These are phyloP conservation scores for Ophion obscuratus DNA, from an alignment of 2,888 invertebrate species.

Conservation along the genomic window DNA sequence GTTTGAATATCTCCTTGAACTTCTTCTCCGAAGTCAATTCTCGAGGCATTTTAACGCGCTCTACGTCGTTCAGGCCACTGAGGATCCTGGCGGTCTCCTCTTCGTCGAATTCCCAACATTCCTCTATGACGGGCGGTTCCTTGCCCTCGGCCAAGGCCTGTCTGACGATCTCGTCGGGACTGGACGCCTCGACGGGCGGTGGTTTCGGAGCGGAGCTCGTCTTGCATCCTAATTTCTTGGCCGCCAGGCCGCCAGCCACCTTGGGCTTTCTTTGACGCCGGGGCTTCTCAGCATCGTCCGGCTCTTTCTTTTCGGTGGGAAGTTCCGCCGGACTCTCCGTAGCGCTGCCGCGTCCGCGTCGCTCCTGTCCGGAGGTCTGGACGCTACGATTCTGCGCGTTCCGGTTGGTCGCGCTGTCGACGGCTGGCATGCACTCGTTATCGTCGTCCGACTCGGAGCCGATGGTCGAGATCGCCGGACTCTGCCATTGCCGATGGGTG, in stretches of 20 bases:
- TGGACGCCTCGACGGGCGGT: conserved; percentile 23
- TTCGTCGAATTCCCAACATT: conserved; percentile 85
- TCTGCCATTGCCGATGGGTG: conserved; percentile 57
- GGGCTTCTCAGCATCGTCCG: not conserved
- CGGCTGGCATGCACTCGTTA: conserved; percentile 75
- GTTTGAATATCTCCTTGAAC: conserved; percentile 79
- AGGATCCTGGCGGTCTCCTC: conserved; percentile 73
- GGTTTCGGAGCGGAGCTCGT: conserved; percentile 21
- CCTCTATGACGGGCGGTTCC: conserved; percentile 83
- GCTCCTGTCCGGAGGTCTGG: conserved; percentile 51
- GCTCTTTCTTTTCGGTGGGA: not conserved
- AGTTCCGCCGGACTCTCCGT: not conserved
- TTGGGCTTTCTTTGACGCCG: conserved; percentile 66
- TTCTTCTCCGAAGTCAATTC: conserved; percentile 80
- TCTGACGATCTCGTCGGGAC: conserved; percentile 52
- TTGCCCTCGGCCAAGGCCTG: conserved; percentile 59
- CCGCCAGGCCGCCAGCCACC: conserved; percentile 61
- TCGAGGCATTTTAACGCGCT: conserved; percentile 75
- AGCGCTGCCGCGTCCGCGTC: not conserved
- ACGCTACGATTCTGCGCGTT: conserved; percentile 43
- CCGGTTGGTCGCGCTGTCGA: conserved; percentile 16
- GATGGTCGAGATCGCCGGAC: conserved; percentile 70
- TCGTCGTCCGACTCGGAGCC: conserved; percentile 82
- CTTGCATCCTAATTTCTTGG: conserved; percentile 73
- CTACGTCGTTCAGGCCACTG: conserved; percentile 50